phyloP scores from a whole-genome alignment of 1,140 invertebrate genomes.

The Aricia agestis region DNA sequence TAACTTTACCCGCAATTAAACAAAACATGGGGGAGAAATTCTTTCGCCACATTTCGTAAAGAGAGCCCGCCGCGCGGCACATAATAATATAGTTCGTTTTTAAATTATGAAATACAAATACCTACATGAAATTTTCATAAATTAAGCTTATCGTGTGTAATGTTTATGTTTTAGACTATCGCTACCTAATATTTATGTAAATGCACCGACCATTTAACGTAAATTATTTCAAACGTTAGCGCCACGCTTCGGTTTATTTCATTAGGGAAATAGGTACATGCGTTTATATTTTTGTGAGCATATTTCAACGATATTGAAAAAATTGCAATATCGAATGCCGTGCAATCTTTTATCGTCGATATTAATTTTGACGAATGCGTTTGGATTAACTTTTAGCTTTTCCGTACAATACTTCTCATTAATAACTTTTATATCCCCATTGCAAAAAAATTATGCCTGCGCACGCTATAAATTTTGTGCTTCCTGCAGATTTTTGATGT shows the following conservation, averaged over 20 bases:
- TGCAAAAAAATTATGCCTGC: background rate
- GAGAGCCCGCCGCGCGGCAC: conserved; percentile 26
- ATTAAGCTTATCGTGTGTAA: conserved; percentile 66
- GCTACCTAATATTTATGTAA: conserved; percentile 65
- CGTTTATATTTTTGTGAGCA: conserved; percentile 43
- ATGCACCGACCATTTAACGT: conserved; percentile 58
- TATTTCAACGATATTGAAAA: conserved; percentile 27
- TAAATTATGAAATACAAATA: conserved; percentile 55
- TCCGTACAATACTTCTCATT: conserved; percentile 2
- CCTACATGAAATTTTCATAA: conserved; percentile 57
- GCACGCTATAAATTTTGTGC: background rate
- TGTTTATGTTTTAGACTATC: conserved; percentile 66
- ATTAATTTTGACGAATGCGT: conserved; percentile 15
- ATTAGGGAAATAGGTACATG: conserved; percentile 47
- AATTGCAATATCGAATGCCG: conserved; percentile 17
- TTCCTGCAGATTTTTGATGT: background rate
- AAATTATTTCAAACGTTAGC: conserved; percentile 62
- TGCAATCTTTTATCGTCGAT: conserved; percentile 9
- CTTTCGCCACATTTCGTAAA: conserved; percentile 1
- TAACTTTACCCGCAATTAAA: conserved; percentile 13
- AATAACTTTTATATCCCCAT: background rate
- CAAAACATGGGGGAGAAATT: conserved; percentile 12
- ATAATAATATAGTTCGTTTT: conserved; percentile 47
- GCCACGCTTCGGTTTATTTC: conserved; percentile 43
- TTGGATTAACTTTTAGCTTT: conserved; percentile 12